Percentiles rank a stretch among this genome's conserved stretches.
Evolutionary conservation across 2,888 invertebrate genomes (phyloP).

Genomic region (Hymenopus coronatus): DNA sequence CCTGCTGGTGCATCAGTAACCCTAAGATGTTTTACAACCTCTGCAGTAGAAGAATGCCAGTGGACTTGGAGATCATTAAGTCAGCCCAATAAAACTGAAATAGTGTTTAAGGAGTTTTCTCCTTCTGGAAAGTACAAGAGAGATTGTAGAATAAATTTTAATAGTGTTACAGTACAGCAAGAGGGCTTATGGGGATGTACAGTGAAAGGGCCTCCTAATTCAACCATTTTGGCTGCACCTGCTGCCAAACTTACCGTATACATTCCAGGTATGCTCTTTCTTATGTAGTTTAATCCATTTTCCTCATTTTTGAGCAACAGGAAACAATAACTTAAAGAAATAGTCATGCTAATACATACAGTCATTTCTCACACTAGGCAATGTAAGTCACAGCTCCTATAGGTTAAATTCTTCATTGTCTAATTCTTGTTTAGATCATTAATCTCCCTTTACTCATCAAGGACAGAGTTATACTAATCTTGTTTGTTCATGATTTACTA

Average conservation of each 20-base stretch:
- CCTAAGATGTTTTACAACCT: conserved; percentile 44
- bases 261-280: conserved; percentile 41
- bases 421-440: no score
- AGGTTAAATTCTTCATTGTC: no score
- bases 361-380: no score
- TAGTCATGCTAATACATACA: no score
- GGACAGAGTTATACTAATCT: no score
- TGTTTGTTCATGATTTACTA: no score
- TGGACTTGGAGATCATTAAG: conserved; percentile 43
- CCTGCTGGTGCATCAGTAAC: conserved; percentile 45
- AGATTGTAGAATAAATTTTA: conserved; percentile 46
- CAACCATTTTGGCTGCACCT: conserved; percentile 2
- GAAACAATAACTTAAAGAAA: no score
- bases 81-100: conserved; percentile 36
- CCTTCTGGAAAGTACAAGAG: conserved; percentile 44
- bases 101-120: conserved; percentile 42
- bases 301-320: no score
- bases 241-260: conserved; percentile 42
- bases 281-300: no score
- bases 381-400: no score
- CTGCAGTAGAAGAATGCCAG: conserved; percentile 45
- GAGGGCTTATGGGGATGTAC: conserved; percentile 43
- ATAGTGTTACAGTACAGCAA: conserved; percentile 45
- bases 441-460: no score
- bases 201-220: conserved; percentile 18